These are phyloP conservation scores for Euzophera pinguis DNA, from an alignment of 2,888 invertebrate genomes.

Conservation along the genomic window DNA sequence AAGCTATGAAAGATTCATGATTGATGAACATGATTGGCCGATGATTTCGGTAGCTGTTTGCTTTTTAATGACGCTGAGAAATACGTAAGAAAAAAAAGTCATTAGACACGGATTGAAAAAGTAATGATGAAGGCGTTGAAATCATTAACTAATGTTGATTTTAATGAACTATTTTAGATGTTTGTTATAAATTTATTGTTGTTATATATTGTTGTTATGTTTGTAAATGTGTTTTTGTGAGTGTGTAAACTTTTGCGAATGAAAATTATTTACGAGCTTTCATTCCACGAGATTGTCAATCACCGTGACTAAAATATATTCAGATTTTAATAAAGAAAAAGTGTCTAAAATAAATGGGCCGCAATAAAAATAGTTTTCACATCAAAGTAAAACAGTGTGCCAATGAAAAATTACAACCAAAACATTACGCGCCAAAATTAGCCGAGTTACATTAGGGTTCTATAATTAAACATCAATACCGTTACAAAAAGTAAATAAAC, in stretches of 20 bases:
- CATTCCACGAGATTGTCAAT: not conserved
- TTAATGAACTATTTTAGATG: no score
- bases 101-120: not conserved
- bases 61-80: constrained; percentile 22
- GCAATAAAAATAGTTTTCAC: constrained; percentile 23
- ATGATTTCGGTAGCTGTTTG: constrained; percentile 23
- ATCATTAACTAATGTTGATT: not conserved
- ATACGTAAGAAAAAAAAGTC: not conserved
- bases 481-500: constrained; percentile 80
- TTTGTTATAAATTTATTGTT: no score
- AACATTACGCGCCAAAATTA: constrained; percentile 67
- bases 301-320: not conserved
- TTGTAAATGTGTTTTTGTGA: not conserved
- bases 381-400: constrained; percentile 35
- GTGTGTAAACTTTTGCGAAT: no score
- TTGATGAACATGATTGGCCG: constrained; percentile 45
- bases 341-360: constrained; percentile 13
- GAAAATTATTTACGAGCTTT: no score
- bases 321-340: not conserved
- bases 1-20: constrained; percentile 44
- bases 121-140: not conserved
- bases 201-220: not conserved
- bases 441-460: constrained; percentile 66
- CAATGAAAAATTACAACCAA: constrained; percentile 60
- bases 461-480: constrained; percentile 80